Evolutionary conservation across 2,113 vertebrate genomes (phyloP), one percentile per base, ranked within the genome.

Genomic region (Barnardius zonarius): DNA sequence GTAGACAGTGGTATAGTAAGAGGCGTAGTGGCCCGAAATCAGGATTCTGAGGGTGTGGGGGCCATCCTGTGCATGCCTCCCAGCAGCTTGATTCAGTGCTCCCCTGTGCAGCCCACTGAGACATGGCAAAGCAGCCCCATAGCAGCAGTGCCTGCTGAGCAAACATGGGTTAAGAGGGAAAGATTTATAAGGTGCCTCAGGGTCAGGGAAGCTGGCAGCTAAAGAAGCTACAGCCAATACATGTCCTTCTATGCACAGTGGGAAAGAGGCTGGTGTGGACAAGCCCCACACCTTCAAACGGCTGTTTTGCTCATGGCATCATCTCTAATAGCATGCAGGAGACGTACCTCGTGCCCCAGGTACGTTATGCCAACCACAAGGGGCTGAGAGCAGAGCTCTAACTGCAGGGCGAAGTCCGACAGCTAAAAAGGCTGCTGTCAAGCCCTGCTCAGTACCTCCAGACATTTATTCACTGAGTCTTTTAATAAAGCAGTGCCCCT

Each of bases 401-500:
- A 76, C 30, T 0, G 0, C 46, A 24, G 33, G 44, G 49, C 10
- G 44, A 89, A 89, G 77, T 69, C 24, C 5, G 2, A 70, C 90
- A 92, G 83, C 31, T 86, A 64, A 74, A 79, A 95, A 92, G 72
- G 30, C 72, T 89, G 46, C 49, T 74, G 54, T 52, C 52, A 73
- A 92, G 88, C 83, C 62, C 63, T 92, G 41, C 64, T 66, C 39
- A 18, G 9, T 62, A 27, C n/a, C 82, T 64, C 48, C 57, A 91
- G 94, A 84, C 78, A 70, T 94, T 89, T 92, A 90, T 94, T 96
- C 85, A 92, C 74, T 2, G 18, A 75, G 82, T 73, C 69, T 95
- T 97, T 96, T 92, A 95, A 97, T 57, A 96, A 92, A 73, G 72
- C 70, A 43, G 83, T 84, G 27, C 55, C 86, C 95, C 94, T 86